Evolutionary conservation across 2,888 invertebrate genomes (phyloP).

Genomic region (Polyommatus icarus): DNA sequence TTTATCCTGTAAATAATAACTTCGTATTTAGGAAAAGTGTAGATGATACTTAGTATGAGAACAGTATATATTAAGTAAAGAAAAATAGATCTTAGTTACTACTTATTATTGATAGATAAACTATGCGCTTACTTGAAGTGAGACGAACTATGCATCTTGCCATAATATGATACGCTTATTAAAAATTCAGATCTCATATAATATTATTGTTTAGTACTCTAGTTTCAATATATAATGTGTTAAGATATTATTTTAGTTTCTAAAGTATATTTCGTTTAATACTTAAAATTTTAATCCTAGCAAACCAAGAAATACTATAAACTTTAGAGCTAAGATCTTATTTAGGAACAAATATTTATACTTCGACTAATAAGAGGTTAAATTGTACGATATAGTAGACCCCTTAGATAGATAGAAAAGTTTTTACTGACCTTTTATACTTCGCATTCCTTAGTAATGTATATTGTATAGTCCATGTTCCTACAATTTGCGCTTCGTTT

Average conservation of each 20-base stretch:
- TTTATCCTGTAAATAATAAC: not conserved
- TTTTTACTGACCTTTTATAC: slow-evolving; percentile 77
- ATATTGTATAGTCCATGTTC: not conserved
- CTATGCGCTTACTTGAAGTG: not conserved
- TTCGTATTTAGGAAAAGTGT: not conserved
- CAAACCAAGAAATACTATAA: not conserved
- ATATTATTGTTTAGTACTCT: not conserved
- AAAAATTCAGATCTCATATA: not conserved
- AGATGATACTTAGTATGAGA: not conserved
- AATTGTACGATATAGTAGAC: slow-evolving; percentile 14
- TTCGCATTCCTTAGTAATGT: slow-evolving; percentile 44
- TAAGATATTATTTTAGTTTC: not conserved
- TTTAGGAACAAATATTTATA: not conserved
- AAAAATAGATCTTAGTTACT: not conserved
- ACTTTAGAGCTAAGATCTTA: not conserved
- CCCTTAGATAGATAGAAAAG: slow-evolving; percentile 47
- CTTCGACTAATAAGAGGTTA: not conserved
- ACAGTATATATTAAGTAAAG: not conserved
- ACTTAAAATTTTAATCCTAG: not conserved
- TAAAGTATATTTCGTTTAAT: not conserved
- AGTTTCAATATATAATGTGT: not conserved
- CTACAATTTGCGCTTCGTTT: not conserved
- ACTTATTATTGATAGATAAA: slow-evolving; percentile 1
- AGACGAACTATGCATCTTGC: slow-evolving; percentile 3
- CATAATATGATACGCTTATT: not conserved